Percentiles rank a stretch among this genome's conserved stretches.
These are phyloP conservation scores for Artibeus jamaicensis DNA, from an alignment of 2,797 vertebrate species.

Conservation along the genomic window DNA sequence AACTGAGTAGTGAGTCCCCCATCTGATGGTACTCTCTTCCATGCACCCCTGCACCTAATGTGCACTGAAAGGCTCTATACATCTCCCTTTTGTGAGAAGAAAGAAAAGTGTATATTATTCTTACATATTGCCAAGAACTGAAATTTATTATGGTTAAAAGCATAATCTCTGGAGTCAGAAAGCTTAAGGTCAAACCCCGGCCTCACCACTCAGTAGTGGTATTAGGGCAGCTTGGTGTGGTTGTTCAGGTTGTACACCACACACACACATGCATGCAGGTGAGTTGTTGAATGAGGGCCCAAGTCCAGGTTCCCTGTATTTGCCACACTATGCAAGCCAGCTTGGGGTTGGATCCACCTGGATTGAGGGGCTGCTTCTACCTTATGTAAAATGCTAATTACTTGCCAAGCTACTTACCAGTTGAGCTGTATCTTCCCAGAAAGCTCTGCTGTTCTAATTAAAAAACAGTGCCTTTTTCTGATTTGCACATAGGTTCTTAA, in stretches of 20 bases:
- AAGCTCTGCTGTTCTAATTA: neutral
- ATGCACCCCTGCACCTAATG: rapidly evolving
- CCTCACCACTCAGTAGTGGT: rapidly evolving
- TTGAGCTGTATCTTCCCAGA: neutral
- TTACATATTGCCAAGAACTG: neutral
- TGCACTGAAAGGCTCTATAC: neutral
- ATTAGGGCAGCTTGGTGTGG: rapidly evolving
- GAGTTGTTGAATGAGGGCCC: no score
- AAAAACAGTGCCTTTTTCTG: neutral
- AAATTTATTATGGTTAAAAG: neutral
- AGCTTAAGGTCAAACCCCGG: neutral
- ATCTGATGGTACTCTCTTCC: neutral
- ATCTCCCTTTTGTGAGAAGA: neutral
- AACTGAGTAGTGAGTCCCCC: neutral
- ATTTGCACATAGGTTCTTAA: neutral
- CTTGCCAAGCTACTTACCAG: neutral
- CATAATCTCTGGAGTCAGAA: neutral
- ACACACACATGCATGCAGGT: neutral
- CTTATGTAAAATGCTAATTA: neutral
- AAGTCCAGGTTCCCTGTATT: neutral
- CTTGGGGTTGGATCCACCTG: neutral
- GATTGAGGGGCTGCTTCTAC: neutral
- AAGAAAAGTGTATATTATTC: neutral
- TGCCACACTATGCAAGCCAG: neutral
- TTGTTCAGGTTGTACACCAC: neutral